Evolutionary conservation across 2,113 vertebrate species (phyloP), one percentile per base, ranked within the genome.

Genomic region (Cygnus atratus): DNA sequence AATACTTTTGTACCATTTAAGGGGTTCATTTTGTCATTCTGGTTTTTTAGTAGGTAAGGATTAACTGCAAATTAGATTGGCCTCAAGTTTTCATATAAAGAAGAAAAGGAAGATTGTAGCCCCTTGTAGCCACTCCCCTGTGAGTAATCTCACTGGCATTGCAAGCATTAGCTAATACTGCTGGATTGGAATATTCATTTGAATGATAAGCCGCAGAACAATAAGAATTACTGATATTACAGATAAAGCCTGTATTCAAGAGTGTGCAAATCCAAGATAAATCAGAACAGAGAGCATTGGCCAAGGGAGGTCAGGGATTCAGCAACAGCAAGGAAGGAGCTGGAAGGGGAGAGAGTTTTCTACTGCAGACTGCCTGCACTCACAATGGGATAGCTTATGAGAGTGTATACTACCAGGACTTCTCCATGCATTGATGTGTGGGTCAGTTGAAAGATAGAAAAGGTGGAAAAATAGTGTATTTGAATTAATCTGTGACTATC

Each of bases 401-500:
- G 6, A 44, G 39, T 8, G 5, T 11, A 3, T 37, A 8, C 25
- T 37, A 29, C 4, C 12, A 90, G 10, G 10, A 26, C 6, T 73
- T 70, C 7, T 2, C 22, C 3, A 10, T 35, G 8, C 65, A 44
- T n/a, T 65, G 43, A 39, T 43, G 35, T 13, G 3, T 10, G 71
- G 16, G 25, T 65, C 22, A 76, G 22, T 2, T 55, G 28, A 79
- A 39, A 4, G 44, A 9, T 1, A 76, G 8, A 18, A 54, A 80
- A 92, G 5, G 3, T 70, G 20, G 4, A 9, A 70, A 84, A 67
- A 15, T 5, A 15, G 0, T 21, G 29, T 55, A 24, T 50, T 21
- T 0, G 0, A 3, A 58, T 29, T 57, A 44, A 61, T 71, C 33
- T 67, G 2, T 31, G 31, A 67, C 8, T 50, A 6, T 1, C 41